Conservation (phyloP, 2,113 vertebrate genomes). For the Oncorhynchus gorbuscha region DNA sequence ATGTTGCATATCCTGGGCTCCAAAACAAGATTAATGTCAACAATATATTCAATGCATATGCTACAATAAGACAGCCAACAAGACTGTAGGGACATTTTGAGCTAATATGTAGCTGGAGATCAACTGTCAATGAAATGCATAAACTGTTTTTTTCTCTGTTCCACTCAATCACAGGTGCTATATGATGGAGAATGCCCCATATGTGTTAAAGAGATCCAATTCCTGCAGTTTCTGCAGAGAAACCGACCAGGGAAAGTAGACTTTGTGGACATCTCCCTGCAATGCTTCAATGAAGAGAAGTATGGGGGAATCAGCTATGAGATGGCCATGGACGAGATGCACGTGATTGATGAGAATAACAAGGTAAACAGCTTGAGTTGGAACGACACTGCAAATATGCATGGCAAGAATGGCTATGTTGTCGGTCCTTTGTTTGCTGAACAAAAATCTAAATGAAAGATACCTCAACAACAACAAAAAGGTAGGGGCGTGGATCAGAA, state of each 20-base stretch:
- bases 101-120: too few species aligned
- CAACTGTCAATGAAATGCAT: not conserved
- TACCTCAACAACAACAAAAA: too few species aligned
- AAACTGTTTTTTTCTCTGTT: not conserved
- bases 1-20: too few species aligned
- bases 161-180: constrained; percentile 51
- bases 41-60: too few species aligned
- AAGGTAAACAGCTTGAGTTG: constrained; percentile 36
- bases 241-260: constrained; percentile 43
- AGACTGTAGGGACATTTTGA: too few species aligned
- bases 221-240: constrained; percentile 63
- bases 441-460: too few species aligned
- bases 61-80: too few species aligned
- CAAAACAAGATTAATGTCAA: too few species aligned
- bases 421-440: too few species aligned
- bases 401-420: too few species aligned
- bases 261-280: constrained; percentile 63
- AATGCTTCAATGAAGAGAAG: constrained; percentile 54
- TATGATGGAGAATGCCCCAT: constrained; percentile 70
- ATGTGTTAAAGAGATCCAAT: constrained; percentile 65
- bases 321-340: constrained; percentile 72
- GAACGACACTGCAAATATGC: too few species aligned
- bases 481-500: too few species aligned
- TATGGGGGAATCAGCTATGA: constrained; percentile 59
- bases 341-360: constrained; percentile 65